Evolutionary conservation across 2,888 invertebrate genomes (phyloP), one percentile per base, ranked within the genome.

Genomic region (Drosophila buzzatii): DNA sequence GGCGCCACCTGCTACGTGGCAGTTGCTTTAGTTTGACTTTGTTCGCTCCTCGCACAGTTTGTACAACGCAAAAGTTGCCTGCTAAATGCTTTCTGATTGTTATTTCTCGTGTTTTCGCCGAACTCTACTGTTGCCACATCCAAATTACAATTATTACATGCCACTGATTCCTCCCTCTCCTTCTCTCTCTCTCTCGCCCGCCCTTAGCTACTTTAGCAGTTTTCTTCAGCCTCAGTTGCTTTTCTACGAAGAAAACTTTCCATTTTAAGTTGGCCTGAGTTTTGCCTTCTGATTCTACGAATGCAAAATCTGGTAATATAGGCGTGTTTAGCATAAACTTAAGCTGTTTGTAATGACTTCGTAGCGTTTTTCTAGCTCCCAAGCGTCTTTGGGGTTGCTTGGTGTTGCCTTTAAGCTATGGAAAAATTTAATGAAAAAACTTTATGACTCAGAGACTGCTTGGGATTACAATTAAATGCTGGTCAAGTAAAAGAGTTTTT

Each of bases 71-170:
- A 85, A 82, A 86, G 85, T 89, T 84, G 79, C 73, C 76, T 89
- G 87, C 83, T 92, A 92, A 91, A 91, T 91, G 89, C 82, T 91
- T 90, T 90, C 85, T 89, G 91, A 90, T 91, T 91, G 89, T 85
- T 90, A 82, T 91, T 89, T 91, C 88, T 88, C 91, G 90, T 92
- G 90, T 90, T 84, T 62, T 75, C 70, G 60, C 52, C 39, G 18
- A 64, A 51, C 53, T 61, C 47, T 62, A 58, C 65, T 75, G 69
- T 73, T 80, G 71, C 81, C 79, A 69, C 67, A 68, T 67, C 63
- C 69, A 83, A 74, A 78, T 74, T 83, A 78, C 79, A 78, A 78
- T 78, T 78, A 78, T 81, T 83, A 73, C 83, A 81, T 83, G 78
- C 86, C 82, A 66, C 76, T 78, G 79, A 58, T 65, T 63, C 31